Conservation (phyloP, 2,888 invertebrate species). For the Phyllotreta striolata region DNA sequence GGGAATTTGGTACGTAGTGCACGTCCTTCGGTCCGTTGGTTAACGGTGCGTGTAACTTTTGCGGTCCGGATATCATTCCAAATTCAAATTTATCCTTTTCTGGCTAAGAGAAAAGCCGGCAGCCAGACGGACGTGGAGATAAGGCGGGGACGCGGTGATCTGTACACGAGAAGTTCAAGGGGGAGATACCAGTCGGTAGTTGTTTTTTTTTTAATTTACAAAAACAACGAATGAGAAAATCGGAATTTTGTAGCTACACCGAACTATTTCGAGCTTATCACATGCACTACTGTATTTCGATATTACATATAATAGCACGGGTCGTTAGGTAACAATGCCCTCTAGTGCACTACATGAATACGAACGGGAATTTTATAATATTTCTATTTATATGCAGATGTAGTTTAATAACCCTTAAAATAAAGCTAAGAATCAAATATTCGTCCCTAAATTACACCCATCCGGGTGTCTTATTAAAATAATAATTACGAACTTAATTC, state of each 20-base stretch:
- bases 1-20: constrained; percentile 50
- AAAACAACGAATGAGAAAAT: no score
- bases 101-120: constrained; percentile 22
- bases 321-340: constrained; percentile 30
- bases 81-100: constrained; percentile 32
- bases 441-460: constrained; percentile 42
- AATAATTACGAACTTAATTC: constrained; percentile 19
- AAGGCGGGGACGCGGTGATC: background rate
- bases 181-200: no score
- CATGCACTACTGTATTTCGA: no score
- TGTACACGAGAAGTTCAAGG: no score
- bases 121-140: constrained; percentile 19
- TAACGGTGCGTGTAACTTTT: constrained; percentile 60
- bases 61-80: constrained; percentile 34
- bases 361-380: constrained; percentile 50
- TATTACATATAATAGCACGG: no score
- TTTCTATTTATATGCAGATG: constrained; percentile 56
- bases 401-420: constrained; percentile 44
- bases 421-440: constrained; percentile 46
- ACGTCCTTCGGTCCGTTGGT: constrained; percentile 56
- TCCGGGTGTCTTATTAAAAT: constrained; percentile 19
- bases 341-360: constrained; percentile 20
- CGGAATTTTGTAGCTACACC: no score
- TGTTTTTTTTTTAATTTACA: no score
- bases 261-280: no score